Percentiles rank a stretch among this genome's conserved stretches.
These are phyloP conservation scores for Dynastes hyllus DNA, from an alignment of 2,888 invertebrate genomes.

Conservation along the genomic window DNA sequence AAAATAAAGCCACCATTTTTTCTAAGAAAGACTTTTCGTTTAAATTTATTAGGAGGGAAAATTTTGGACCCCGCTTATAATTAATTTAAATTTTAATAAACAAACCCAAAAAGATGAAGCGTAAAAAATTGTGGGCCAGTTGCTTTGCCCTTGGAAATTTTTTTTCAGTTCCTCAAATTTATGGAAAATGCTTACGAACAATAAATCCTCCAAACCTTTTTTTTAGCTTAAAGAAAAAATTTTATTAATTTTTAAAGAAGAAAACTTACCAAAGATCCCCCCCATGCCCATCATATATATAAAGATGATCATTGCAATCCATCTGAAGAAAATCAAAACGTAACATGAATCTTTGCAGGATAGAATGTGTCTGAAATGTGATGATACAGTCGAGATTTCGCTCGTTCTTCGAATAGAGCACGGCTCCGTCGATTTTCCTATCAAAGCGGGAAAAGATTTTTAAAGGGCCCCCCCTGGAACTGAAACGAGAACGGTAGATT, in stretches of 20 bases:
- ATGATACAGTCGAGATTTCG: constrained; percentile 92
- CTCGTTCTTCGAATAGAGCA: constrained; percentile 92
- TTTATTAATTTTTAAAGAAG: background rate
- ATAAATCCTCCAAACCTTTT: too few species aligned
- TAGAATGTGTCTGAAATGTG: constrained; percentile 96
- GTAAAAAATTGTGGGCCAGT: too few species aligned
- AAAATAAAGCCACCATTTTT: too few species aligned
- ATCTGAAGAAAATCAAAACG: constrained; percentile 93
- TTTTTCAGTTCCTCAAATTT: too few species aligned
- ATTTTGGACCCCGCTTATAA: too few species aligned
- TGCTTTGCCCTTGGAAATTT: too few species aligned
- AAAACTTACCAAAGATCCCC: constrained; percentile 83
- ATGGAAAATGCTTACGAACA: too few species aligned
- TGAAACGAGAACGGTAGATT: constrained; percentile 71
- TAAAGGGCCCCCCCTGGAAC: constrained; percentile 90
- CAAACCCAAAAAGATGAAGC: too few species aligned
- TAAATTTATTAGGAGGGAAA: too few species aligned
- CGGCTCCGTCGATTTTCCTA: constrained; percentile 93
- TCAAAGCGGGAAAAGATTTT: constrained; percentile 92
- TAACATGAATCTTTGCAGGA: constrained; percentile 94
- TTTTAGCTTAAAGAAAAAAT: too few species aligned
- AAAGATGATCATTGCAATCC: constrained; percentile 95
- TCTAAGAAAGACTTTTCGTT: too few species aligned
- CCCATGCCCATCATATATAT: constrained; percentile 93
- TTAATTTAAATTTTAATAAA: too few species aligned